Percentiles rank a stretch among this genome's conserved stretches.
These are phyloP conservation scores for Micrasema minimum DNA, from an alignment of 1,140 invertebrate species.

Conservation along the genomic window DNA sequence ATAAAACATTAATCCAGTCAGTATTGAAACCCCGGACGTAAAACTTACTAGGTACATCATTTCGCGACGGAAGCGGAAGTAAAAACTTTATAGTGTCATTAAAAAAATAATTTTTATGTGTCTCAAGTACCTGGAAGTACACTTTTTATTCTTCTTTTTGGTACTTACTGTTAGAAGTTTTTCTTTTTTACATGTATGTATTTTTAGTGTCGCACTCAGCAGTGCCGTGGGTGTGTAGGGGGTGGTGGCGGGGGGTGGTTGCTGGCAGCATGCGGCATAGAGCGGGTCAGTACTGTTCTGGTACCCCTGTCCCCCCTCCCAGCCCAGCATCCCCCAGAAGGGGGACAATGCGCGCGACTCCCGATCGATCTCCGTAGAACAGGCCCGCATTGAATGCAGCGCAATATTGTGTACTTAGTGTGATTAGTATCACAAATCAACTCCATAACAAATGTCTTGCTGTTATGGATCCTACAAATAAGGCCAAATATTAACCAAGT, in stretches of 20 bases:
- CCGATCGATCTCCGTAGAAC: neutral
- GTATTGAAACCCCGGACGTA: no score
- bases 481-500: no score
- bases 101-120: no score
- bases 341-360: slow-evolving; percentile 17
- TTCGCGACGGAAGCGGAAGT: no score
- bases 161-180: no score
- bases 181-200: slow-evolving; percentile 10
- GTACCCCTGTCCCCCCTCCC: neutral
- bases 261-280: slow-evolving; percentile 34
- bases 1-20: no score
- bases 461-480: no score
- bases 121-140: no score
- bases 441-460: no score
- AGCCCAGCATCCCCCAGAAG: neutral
- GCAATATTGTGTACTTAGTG: neutral
- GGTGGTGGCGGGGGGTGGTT: neutral
- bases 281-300: slow-evolving; percentile 27
- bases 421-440: neutral
- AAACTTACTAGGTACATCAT: no score
- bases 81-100: no score
- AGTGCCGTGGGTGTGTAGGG: neutral
- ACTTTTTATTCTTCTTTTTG: no score
- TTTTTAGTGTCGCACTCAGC: slow-evolving; percentile 31
- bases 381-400: slow-evolving; percentile 24